These are phyloP conservation scores for Nephrotoma appendiculata DNA, from an alignment of 2,888 invertebrate genomes.

Conservation along the genomic window DNA sequence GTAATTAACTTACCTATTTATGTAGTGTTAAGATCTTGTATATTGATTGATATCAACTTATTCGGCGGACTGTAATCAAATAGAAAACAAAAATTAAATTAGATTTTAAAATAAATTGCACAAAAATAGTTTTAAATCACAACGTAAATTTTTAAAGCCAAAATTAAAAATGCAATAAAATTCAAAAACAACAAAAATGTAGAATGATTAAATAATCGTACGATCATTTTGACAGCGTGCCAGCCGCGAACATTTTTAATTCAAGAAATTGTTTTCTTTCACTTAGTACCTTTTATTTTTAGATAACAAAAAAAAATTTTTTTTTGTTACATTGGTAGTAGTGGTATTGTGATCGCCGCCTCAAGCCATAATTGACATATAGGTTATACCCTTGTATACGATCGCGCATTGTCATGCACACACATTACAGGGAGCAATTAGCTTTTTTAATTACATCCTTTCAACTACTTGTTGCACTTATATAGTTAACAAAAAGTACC, in stretches of 20 bases:
- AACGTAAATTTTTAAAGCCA: neutral
- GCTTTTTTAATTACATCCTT: neutral
- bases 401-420: neutral
- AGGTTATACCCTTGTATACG: neutral
- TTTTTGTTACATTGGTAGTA: neutral
- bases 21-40: neutral
- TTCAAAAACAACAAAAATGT: neutral
- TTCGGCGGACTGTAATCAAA: neutral
- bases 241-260: neutral
- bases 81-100: neutral
- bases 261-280: neutral
- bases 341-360: neutral
- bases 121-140: neutral
- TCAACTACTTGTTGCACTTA: neutral
- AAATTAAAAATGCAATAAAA: neutral
- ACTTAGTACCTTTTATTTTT: neutral
- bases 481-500: neutral
- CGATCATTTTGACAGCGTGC: neutral
- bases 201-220: neutral
- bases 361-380: neutral
- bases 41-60: neutral
- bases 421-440: neutral
- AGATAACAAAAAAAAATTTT: neutral
- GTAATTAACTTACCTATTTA: neutral
- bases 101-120: neutral